Conservation (phyloP, 2,888 invertebrate genomes). For the Helleia helle region DNA sequence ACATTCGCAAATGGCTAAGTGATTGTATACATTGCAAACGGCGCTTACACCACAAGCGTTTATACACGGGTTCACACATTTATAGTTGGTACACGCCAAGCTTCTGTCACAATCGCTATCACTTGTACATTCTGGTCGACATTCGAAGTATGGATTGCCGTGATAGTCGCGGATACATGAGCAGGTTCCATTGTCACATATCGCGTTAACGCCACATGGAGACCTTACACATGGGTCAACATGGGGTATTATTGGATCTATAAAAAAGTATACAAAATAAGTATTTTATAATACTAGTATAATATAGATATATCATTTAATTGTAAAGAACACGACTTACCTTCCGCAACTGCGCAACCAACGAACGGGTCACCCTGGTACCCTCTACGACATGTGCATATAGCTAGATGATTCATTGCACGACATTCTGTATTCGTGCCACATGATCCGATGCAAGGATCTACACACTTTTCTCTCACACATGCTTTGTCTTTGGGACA, state of each 20-base stretch:
- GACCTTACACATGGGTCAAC: slow-evolving; percentile 75
- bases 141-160: slow-evolving; percentile 80
- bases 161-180: slow-evolving; percentile 75
- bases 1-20: slow-evolving; percentile 85
- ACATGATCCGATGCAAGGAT: slow-evolving; percentile 82
- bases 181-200: slow-evolving; percentile 75
- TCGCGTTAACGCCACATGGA: slow-evolving; percentile 78
- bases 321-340: slow-evolving; percentile 3
- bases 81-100: slow-evolving; percentile 80
- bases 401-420: slow-evolving; percentile 83
- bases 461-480: slow-evolving; percentile 81
- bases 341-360: slow-evolving; percentile 37
- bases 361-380: slow-evolving; percentile 85
- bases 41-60: slow-evolving; percentile 81
- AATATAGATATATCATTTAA: too few relatives aligned
- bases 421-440: slow-evolving; percentile 81
- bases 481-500: slow-evolving; percentile 82
- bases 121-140: slow-evolving; percentile 84
- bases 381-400: slow-evolving; percentile 79
- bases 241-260: slow-evolving; percentile 45
- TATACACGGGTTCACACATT: slow-evolving; percentile 83
- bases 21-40: slow-evolving; percentile 83
- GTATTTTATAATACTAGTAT: too few relatives aligned
- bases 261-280: slow-evolving; percentile 13
- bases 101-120: slow-evolving; percentile 83